Conservation (phyloP, 2,888 invertebrate genomes). For the Lathronympha strigana region DNA sequence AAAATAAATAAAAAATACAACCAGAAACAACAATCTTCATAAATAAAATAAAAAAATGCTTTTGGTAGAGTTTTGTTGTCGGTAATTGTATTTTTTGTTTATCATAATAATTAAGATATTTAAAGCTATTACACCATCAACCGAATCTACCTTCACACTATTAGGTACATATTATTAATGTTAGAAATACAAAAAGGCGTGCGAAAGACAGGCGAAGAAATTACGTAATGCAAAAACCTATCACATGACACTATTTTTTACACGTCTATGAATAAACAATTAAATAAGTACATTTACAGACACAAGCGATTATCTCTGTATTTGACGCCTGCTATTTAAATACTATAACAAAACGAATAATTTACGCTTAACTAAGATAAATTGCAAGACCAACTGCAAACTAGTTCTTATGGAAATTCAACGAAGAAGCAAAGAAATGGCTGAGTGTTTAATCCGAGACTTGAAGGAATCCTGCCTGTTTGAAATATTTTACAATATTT, state of each 20-base stretch:
- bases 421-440: constrained; percentile 64
- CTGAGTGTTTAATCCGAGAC: constrained; percentile 78
- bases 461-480: constrained; percentile 69
- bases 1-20: constrained; percentile 1
- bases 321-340: constrained; percentile 29
- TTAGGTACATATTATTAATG: constrained; percentile 2
- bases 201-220: constrained; percentile 45
- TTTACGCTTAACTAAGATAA: constrained; percentile 34
- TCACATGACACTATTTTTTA: constrained; percentile 43
- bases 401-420: constrained; percentile 47
- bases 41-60: background rate
- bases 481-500: constrained; percentile 23
- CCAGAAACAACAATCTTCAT: background rate
- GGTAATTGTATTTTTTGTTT: constrained; percentile 8
- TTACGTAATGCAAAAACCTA: constrained; percentile 43
- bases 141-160: background rate
- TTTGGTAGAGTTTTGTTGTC: background rate
- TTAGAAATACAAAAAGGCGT: constrained; percentile 46
- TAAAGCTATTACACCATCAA: constrained; percentile 5
- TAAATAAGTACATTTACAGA: constrained; percentile 31
- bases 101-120: background rate
- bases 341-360: constrained; percentile 29
- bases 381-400: constrained; percentile 37
- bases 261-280: constrained; percentile 36
- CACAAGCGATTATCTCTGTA: constrained; percentile 41